Evolutionary conservation across 2,797 vertebrate species (phyloP), one percentile per base, ranked within the genome.

Genomic region (Galago senegalensis): DNA sequence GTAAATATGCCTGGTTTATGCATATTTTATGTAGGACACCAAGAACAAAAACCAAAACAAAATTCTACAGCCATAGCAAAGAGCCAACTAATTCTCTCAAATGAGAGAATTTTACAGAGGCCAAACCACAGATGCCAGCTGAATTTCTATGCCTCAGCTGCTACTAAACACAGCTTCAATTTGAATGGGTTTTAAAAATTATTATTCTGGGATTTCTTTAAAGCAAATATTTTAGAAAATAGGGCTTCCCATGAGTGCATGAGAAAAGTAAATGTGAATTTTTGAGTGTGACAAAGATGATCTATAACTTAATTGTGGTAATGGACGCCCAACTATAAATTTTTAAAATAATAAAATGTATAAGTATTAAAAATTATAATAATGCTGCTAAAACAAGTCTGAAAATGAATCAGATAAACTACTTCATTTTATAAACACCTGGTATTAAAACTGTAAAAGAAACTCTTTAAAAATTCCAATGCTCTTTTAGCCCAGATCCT

Each of bases 11-110:
- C 93, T 89, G 87, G 37, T 20, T 94, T 89, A 79, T 1, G 2
- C 0, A 17, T 60, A 93, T 37, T 81, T 96, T 63, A 93, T 23
- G 53, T n/a, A 97, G 91, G 34, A 91, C 92, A 84, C 72, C 5
- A 20, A 63, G 31, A 97, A 92, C 23, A 92, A 84, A 98, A 73
- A 60, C 76, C 70, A 95, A 79, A 96, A 93, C 8, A n/a, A 31
- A 97, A 96, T 75, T 85, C 84, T 2, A 20, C 5, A 63, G n/a
- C 61, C n/a, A 75, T 60, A 43, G 69, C 17, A 87, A 97, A 96
- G 34, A 96, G 11, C 21, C 34, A 91, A 88, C 46, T 65, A 89
- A 89, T 10, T 93, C 88, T 90, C 40, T 77, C 83, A 75, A 46
- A 53, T 56, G 43, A 97, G 37, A 56, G 87, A 43, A 58, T 90